phyloP scores from a whole-genome alignment of 2,797 vertebrate genomes.

The Anguilla megastoma region DNA sequence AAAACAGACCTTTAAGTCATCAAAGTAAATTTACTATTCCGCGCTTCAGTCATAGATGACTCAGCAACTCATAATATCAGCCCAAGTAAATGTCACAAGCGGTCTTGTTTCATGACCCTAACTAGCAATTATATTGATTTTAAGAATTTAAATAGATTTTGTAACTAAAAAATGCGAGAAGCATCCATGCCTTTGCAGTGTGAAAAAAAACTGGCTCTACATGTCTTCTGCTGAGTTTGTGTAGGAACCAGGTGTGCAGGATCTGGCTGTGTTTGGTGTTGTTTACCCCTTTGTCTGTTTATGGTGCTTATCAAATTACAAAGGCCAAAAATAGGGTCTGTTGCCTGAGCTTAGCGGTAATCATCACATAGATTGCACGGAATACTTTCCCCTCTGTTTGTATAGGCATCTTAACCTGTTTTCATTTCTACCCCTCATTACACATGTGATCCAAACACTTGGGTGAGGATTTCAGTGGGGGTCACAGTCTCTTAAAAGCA shows the following conservation, averaged over 20 bases:
- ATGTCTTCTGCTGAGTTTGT: not conserved
- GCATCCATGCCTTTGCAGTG: not conserved
- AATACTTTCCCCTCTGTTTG: conserved; percentile 47
- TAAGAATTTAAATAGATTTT: not conserved
- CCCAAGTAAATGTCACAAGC: not conserved
- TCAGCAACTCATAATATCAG: not conserved
- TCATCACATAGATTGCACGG: conserved; percentile 22
- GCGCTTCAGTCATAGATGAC: not conserved
- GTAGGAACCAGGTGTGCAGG: conserved; percentile 19
- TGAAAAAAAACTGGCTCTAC: not conserved
- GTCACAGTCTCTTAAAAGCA: conserved; percentile 29
- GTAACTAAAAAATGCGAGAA: not conserved
- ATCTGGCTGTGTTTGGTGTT: not conserved
- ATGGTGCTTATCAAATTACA: conserved; percentile 28
- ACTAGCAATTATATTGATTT: not conserved
- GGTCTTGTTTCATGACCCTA: not conserved
- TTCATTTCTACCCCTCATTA: conserved; percentile 55
- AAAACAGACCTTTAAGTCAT: not conserved
- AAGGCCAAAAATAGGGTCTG: conserved; percentile 25
- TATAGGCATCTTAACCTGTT: conserved; percentile 51
- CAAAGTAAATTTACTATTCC: not conserved
- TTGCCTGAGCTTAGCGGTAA: conserved; percentile 20
- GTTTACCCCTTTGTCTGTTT: conserved; percentile 24
- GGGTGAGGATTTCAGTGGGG: conserved; percentile 26
- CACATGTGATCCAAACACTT: conserved; percentile 51